Base-by-base conservation (phyloP, 64 coral and sea anemone species). In the Trachythela sp. region DNA sequence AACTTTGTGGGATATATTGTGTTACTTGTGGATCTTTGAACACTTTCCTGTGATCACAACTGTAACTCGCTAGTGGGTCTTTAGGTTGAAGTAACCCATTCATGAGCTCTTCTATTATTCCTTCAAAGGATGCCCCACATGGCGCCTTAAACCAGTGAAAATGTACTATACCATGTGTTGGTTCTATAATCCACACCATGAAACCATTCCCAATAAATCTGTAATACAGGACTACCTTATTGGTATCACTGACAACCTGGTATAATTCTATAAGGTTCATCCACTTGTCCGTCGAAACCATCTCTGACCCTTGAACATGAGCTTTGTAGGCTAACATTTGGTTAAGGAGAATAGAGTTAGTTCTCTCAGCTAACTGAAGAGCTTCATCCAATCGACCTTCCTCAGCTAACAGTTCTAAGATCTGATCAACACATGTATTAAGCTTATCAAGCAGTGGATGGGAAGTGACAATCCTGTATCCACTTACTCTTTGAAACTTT, bases 331-430 rank as follows among this genome's bases (percentile, higher is more conserved):
- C 13, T 17, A 80, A 20, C 75, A 80, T 36, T 38, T 80, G 31
- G 9, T 80, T 35, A 9, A 80, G 37, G 9, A 80, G 15, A 0
- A 80, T 80, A 8, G 27, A 35, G 1, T 80, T 80, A 36, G 33
- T 80, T 13, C 9, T 35, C 8, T 80, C 75, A 37, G 37, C 75
- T 39, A 80, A 9, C 75, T 80, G 0, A 29, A 80, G 2, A 29
- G 75, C 75, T 15, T 37, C 31, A 17, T 36, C 75, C 20, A 80
- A 2, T 17, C 75, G 26, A 80, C 30, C 37, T 35, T 35, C 33
- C 33, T 80, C 75, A 20, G 75, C 33, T 80, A 80, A 80, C 34
- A 80, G 37, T 80, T 37, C 75, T 39, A 80, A 80, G 75, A 80
- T 80, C 15, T 80, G 31, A 18, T 80, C 33, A 80, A 80, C 33